A percentile compares a stretch with the other conserved stretches of the same genome.
Conservation (phyloP, 2,888 invertebrate genomes). For the Dryocosmus kuriphilus region DNA sequence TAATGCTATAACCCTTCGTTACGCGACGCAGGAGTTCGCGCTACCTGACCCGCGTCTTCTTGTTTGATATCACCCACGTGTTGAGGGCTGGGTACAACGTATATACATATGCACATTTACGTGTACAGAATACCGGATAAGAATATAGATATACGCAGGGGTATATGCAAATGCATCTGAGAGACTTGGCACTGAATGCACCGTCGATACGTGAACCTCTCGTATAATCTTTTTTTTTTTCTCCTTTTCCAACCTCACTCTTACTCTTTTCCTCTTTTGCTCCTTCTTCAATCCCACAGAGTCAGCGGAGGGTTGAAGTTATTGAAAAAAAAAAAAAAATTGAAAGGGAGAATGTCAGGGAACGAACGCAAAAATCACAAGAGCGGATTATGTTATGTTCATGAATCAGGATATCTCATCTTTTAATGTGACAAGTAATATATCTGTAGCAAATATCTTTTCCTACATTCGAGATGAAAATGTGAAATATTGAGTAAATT, state of each 20-base stretch:
- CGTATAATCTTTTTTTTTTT: slow-evolving; percentile 2
- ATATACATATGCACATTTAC: slow-evolving; percentile 13
- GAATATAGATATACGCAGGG: slow-evolving; percentile 24
- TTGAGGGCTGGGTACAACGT: neutral
- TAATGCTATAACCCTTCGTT: neutral
- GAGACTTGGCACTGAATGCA: slow-evolving; percentile 30
- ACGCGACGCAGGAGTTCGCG: slow-evolving; percentile 21
- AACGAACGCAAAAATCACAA: neutral
- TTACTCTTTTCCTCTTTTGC: neutral
- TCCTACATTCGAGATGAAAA: neutral
- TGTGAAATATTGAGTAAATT: neutral
- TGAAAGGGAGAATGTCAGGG: neutral
- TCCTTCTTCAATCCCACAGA: neutral
- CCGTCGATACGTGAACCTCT: slow-evolving; percentile 26
- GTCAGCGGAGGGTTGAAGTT: slow-evolving; percentile 1
- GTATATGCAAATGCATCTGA: slow-evolving; percentile 24
- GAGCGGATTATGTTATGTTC: neutral
- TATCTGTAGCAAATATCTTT: neutral
- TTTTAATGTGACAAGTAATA: neutral
- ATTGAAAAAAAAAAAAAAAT: neutral
- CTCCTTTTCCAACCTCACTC: neutral
- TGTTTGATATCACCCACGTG: slow-evolving; percentile 29
- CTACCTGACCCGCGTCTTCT: slow-evolving; percentile 24
- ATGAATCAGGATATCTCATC: neutral
- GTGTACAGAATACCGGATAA: slow-evolving; percentile 7